Evolutionary conservation across 2,113 vertebrate species (phyloP), one percentile per base, ranked within the genome.

Genomic region (Brienomyrus longianalis): DNA sequence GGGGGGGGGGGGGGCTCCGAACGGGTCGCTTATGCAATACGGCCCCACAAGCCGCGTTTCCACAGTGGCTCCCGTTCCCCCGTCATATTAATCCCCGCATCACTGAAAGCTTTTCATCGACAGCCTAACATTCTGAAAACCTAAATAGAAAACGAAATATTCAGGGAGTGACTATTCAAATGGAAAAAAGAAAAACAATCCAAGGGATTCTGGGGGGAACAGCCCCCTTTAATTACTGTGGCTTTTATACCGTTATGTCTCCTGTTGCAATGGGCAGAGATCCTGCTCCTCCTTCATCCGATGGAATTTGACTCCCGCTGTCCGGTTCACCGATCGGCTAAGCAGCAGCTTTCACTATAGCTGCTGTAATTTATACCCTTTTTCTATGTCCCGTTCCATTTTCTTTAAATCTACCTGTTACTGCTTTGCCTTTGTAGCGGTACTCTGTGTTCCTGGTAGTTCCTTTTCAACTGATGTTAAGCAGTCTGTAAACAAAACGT

Each of bases 221-320:
- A 80, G 35, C 0, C 31, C 13, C 35, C 74, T 35, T 80, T 39
- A 39, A 77, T 77, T 17, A 17, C 74, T 80, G 35, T 17, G 74
- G 35, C 35, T 80, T 7, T 43, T 7, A n/a, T 19, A 11, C 21
- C 83, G 45, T 84, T 84, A 84, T 45, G 43, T 47, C 31, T 77
- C 70, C 70, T 17, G 35, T 80, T 80, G 35, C 74, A 80, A 11
- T 43, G 74, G 35, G 35, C 74, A 80, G 35, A 39, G 35, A 35
- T 39, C 70, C 48, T 86, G 48, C 48, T 5, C 84, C 84, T 88
- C 94, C 93, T 93, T 94, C 94, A 94, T 95, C 91, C 92, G 91
- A 90, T 93, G 94, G 94, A 95, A 96, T 95, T 91, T 94, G 95
- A 95, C 94, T 95, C 95, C 93, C 83, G 88, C 85, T 89, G 90